Evolutionary conservation across 2,797 vertebrate genomes (phyloP).

Genomic region (Glossophaga mutica): DNA sequence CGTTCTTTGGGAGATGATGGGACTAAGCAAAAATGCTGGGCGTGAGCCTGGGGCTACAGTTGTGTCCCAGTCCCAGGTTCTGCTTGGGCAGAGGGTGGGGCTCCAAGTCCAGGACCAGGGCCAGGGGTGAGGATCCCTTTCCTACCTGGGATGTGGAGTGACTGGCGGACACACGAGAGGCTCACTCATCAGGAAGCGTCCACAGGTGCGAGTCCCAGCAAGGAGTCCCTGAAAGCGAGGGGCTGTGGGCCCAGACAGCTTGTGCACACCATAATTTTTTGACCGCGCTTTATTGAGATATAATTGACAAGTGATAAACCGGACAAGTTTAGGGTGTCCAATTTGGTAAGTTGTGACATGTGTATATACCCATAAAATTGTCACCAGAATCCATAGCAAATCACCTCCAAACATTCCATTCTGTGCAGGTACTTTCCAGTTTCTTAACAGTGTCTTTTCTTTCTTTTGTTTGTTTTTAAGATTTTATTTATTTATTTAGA

Average conservation of each 20-base stretch:
- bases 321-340: not conserved
- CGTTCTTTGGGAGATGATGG: not conserved
- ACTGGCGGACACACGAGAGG: not conserved
- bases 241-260: not conserved
- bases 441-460: not conserved
- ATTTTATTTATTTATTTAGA: no score
- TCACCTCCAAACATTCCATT: not conserved
- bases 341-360: not conserved
- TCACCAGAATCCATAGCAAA: not conserved
- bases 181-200: not conserved
- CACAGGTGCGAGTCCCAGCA: not conserved
- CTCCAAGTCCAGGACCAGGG: not conserved
- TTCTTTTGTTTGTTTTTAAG: no score
- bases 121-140: not conserved
- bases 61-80: not conserved
- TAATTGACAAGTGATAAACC: not conserved
- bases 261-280: rapidly evolving
- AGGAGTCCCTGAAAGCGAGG: not conserved
- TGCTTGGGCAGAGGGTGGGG: not conserved
- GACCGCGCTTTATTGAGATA: not conserved
- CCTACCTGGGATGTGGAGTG: not conserved
- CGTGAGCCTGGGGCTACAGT: not conserved
- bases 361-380: rapidly evolving
- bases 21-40: rapidly evolving
- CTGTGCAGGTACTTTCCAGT: not conserved